These are phyloP conservation scores for Cisticola juncidis DNA, from an alignment of 2,113 vertebrate species.

Conservation along the genomic window DNA sequence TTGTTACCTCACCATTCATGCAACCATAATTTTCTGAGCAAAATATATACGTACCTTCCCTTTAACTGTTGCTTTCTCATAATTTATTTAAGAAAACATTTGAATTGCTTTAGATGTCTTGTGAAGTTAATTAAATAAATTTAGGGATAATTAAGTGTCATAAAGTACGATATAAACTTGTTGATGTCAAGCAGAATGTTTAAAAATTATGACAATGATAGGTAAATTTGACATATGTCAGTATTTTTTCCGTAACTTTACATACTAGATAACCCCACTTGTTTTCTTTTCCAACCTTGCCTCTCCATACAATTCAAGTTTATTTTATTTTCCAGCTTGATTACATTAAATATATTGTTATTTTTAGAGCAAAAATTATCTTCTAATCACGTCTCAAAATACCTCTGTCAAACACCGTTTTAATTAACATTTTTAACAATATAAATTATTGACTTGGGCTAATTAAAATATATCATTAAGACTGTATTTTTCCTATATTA, in stretches of 20 bases:
- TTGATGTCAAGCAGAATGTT: slow-evolving; percentile 70
- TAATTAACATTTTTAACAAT: slow-evolving; percentile 61
- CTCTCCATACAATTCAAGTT: background rate
- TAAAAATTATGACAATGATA: slow-evolving; percentile 66
- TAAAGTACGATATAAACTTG: slow-evolving; percentile 73
- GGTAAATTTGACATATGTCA: slow-evolving; percentile 72
- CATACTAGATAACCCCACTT: slow-evolving; percentile 24
- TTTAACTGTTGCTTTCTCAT: slow-evolving; percentile 11
- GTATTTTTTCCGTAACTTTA: slow-evolving; percentile 58
- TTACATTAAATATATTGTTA: background rate
- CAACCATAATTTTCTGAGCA: background rate
- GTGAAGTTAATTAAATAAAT: slow-evolving; percentile 76
- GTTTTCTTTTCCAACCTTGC: slow-evolving; percentile 46
- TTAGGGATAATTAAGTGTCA: slow-evolving; percentile 78
- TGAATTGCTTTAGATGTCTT: slow-evolving; percentile 71
- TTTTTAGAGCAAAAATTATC: slow-evolving; percentile 19
- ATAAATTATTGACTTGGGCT: slow-evolving; percentile 47
- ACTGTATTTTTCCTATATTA: slow-evolving; percentile 68
- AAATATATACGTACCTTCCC: background rate
- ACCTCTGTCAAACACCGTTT: slow-evolving; percentile 46
- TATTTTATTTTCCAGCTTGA: slow-evolving; percentile 30
- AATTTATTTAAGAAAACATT: slow-evolving; percentile 69
- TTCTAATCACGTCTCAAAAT: slow-evolving; percentile 25
- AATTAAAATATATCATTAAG: slow-evolving; percentile 71
- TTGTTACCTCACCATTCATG: background rate